Evolutionary conservation across 1,140 invertebrate species (phyloP), one percentile per base, ranked within the genome.

Genomic region (Paralvinella palmiformis): DNA sequence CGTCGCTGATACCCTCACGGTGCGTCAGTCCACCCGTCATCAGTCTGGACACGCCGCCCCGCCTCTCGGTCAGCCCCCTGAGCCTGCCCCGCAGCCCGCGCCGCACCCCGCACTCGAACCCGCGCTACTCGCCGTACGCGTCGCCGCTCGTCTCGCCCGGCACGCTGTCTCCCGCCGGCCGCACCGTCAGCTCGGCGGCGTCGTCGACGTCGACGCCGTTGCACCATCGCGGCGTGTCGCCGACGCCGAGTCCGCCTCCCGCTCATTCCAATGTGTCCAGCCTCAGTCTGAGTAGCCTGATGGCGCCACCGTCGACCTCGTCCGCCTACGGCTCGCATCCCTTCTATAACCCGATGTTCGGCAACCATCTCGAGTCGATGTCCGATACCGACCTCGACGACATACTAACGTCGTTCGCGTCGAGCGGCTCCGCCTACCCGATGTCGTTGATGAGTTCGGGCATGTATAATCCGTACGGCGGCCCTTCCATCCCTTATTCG

Each of bases 11-110:
- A n/a, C 35, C 55, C 24, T 48, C 55, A 58, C 31, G 63, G 55
- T 41, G 55, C 59, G 64, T 57, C 35, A 48, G 27, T 60, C 65
- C 55, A 31, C 36, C 53, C 10, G 17, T 59, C 44, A 64, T 64
- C 45, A 41, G 31, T 45, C 29, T 66, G 22, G 55, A 59, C 52
- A 59, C 62, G 6, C 65, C 62, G 41, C 66, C 37, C 24, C 63
- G 20, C 50, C 64, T 60, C 10, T 41, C 37, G 37, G 27, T 20
- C 58, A 60, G 58, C 7, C 50, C 7, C 10, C 50, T 41, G 37
- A 13, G 50, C 15, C 27, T 7, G 10, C 15, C 27, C 50, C 58
- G 44, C 58, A 10, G 24, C 41, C 58, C 58, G 33, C 13, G 24
- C 58, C 32, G 17, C 35, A 60, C 41, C 35, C 58, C 35, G 35